phyloP scores from a whole-genome alignment of 2,888 invertebrate species.

The Taphrorychus bicolor region DNA sequence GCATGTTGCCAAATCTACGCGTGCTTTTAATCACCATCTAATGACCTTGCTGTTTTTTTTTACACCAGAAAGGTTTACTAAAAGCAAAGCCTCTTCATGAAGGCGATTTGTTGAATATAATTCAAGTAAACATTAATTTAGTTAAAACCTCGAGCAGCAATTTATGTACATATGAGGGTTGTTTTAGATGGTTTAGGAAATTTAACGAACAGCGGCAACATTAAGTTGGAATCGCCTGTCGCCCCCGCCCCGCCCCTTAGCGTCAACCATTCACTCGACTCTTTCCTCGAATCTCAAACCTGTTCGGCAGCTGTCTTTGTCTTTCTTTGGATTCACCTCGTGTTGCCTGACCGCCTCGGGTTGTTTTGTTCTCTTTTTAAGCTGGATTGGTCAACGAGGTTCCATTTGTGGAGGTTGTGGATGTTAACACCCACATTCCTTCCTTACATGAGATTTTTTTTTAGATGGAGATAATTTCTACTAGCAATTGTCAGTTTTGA shows the following conservation, averaged over 20 bases:
- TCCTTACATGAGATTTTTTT: too few species aligned
- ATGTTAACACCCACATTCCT: not conserved
- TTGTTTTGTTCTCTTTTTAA: conserved; percentile 33
- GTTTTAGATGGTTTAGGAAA: too few species aligned
- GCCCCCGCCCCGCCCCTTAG: conserved; percentile 33
- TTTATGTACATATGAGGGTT: not conserved
- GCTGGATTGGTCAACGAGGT: not conserved
- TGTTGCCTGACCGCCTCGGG: conserved; percentile 21
- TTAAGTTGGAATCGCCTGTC: conserved; percentile 45
- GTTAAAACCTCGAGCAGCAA: too few species aligned
- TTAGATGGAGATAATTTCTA: too few species aligned
- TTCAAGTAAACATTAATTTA: too few species aligned
- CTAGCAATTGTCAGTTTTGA: too few species aligned
- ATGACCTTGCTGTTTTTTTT: too few species aligned
- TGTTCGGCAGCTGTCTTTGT: conserved; percentile 58
- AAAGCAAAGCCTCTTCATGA: too few species aligned
- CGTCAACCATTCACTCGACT: conserved; percentile 40
- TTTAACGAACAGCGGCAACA: conserved; percentile 8
- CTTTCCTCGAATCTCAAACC: conserved; percentile 59
- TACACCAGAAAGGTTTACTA: too few species aligned
- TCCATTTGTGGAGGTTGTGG: not conserved
- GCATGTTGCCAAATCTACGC: conserved; percentile 11
- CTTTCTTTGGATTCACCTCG: conserved; percentile 59
- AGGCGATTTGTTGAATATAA: too few species aligned
- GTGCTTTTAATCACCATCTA: not conserved